Evolutionary conservation across 1,140 invertebrate genomes (phyloP).

Genomic region (Drosophila nigromelanica): DNA sequence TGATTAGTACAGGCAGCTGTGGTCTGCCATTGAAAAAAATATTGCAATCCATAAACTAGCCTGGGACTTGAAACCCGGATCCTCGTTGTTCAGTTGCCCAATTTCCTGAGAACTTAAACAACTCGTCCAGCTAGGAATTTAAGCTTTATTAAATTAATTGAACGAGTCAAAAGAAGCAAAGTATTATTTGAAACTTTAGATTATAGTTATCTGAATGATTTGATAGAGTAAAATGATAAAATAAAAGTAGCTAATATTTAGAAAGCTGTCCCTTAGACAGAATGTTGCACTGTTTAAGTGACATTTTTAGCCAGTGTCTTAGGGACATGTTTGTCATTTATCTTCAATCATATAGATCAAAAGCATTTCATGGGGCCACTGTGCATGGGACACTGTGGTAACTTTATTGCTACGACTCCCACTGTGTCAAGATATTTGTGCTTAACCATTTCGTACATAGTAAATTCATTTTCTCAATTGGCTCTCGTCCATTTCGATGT

Average conservation of each 20-base stretch:
- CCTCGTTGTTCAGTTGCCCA: too few species aligned
- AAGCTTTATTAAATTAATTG: neutral
- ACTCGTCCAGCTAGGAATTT: too few species aligned
- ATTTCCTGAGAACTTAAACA: too few species aligned
- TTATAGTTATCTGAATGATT: too few species aligned
- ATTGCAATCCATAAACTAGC: too few species aligned
- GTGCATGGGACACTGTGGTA: neutral
- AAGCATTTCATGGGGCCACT: neutral
- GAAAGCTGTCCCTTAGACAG: too few species aligned
- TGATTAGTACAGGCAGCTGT: too few species aligned
- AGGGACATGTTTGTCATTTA: neutral
- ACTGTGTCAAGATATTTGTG: slow-evolving; percentile 55
- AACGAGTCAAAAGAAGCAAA: too few species aligned
- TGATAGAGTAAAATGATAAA: neutral
- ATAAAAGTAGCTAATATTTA: neutral
- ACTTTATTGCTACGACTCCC: slow-evolving; percentile 2
- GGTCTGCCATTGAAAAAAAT: too few species aligned
- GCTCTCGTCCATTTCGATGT: slow-evolving; percentile 59
- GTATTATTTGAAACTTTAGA: too few species aligned
- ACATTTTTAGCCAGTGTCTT: too few species aligned
- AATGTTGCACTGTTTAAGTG: too few species aligned
- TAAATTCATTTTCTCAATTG: slow-evolving; percentile 82
- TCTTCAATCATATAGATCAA: slow-evolving; percentile 12
- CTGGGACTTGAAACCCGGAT: neutral
- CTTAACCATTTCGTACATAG: slow-evolving; percentile 76